Conservation (phyloP, 2,797 vertebrate genomes). For the Galagoides demidoff region DNA sequence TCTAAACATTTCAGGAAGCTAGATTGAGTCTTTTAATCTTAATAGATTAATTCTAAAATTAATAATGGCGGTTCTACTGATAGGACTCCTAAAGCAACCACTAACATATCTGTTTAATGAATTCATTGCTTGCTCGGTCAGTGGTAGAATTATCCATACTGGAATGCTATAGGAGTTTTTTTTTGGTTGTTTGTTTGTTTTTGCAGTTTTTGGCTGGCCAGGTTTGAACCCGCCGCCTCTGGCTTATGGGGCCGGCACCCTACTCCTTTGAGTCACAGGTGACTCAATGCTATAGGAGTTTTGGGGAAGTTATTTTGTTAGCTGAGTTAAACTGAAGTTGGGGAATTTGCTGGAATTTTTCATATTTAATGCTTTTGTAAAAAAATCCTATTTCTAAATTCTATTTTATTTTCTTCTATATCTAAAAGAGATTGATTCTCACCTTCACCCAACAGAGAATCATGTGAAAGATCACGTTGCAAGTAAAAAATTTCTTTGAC, state of each 20-base stretch:
- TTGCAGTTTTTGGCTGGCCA: too few relatives aligned
- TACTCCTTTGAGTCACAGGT: too few relatives aligned
- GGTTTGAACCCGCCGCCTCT: too few relatives aligned
- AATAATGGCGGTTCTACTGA: not conserved
- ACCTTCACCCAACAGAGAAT: not conserved
- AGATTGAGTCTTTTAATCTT: not conserved
- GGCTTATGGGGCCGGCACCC: too few relatives aligned
- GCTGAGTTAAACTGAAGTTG: slow-evolving; percentile 1
- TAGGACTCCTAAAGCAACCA: not conserved
- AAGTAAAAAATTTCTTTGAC: slow-evolving; percentile 2
- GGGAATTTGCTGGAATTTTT: slow-evolving; percentile 20
- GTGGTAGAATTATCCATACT: not conserved
- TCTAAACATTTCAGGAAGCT: slow-evolving; percentile 30
- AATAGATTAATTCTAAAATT: slow-evolving; percentile 21
- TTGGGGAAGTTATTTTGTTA: slow-evolving; percentile 1
- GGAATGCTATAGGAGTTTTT: not conserved
- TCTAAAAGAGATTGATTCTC: slow-evolving; percentile 12
- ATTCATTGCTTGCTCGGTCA: not conserved
- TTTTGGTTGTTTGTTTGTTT: too few relatives aligned
- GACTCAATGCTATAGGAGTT: not conserved
- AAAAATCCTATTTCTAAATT: slow-evolving; percentile 42
- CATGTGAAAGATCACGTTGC: not conserved
- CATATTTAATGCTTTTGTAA: slow-evolving; percentile 2
- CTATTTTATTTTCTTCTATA: slow-evolving; percentile 37
- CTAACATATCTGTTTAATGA: not conserved